phyloP scores from a whole-genome alignment of 64 coral and sea anemone species.

The Astreopora myriophthalma region DNA sequence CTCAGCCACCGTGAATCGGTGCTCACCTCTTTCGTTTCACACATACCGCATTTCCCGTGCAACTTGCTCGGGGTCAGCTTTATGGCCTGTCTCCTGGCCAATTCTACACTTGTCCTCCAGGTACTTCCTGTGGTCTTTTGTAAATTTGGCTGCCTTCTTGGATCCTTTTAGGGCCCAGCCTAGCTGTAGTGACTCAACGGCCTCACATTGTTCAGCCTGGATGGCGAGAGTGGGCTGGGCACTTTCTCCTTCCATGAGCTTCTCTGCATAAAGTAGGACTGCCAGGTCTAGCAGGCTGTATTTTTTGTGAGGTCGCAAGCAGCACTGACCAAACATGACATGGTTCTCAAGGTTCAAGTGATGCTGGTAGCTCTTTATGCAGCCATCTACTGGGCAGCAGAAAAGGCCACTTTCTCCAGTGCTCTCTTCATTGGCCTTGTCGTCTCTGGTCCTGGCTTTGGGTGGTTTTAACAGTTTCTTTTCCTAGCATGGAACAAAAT shows the following conservation, averaged over 20 bases:
- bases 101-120: slow-evolving; percentile 55
- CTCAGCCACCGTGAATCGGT: slow-evolving; percentile 41
- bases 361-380: too few relatives aligned
- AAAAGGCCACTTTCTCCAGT: background rate
- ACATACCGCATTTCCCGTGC: slow-evolving; percentile 38
- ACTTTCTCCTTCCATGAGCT: too few relatives aligned
- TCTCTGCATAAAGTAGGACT: too few relatives aligned
- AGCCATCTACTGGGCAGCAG: background rate
- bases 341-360: too few relatives aligned
- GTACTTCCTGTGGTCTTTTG: slow-evolving; percentile 40
- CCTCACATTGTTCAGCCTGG: background rate
- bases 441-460: background rate
- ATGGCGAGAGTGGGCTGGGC: background rate
- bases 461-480: background rate
- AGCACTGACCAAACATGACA: too few relatives aligned
- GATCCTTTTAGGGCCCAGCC: slow-evolving; percentile 53
- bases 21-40: background rate
- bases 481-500: background rate
- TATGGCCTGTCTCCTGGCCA: slow-evolving; percentile 44
- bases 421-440: background rate
- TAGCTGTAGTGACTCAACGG: background rate
- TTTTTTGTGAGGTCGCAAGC: too few relatives aligned
- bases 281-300: too few relatives aligned
- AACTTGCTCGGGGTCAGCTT: slow-evolving; percentile 27
- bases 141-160: slow-evolving; percentile 49